Conservation (phyloP, 2,113 vertebrate genomes). For the Chaetura pelagica region DNA sequence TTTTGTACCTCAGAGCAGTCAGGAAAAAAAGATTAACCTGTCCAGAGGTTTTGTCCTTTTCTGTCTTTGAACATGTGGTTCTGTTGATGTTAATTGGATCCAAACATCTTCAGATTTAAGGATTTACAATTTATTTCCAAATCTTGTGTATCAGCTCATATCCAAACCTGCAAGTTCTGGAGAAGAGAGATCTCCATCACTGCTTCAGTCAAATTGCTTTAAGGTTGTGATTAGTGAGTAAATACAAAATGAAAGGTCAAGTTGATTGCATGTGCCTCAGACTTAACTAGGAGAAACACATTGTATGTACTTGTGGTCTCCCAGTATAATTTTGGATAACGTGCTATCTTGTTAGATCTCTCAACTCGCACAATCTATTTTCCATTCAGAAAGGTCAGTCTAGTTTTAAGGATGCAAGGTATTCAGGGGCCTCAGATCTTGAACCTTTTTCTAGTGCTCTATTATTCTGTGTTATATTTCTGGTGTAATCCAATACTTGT, state of each 20-base stretch:
- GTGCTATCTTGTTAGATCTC: not conserved
- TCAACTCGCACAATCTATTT: not conserved
- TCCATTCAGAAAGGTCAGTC: constrained; percentile 18
- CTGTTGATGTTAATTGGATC: not conserved
- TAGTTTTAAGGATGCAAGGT: not conserved
- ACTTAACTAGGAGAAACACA: not conserved
- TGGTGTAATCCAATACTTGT: constrained; percentile 38
- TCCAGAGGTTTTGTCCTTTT: not conserved
- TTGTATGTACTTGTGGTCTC: not conserved
- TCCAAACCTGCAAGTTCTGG: not conserved
- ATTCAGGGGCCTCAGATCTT: not conserved
- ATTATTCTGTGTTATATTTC: constrained; percentile 11
- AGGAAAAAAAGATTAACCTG: not conserved
- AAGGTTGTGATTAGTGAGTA: not conserved
- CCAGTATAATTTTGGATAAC: not conserved
- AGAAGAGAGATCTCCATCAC: not conserved
- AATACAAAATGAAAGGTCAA: constrained; percentile 18
- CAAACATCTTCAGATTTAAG: not conserved
- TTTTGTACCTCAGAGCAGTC: not conserved
- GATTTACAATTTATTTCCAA: not conserved
- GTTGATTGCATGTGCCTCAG: not conserved
- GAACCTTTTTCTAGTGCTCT: constrained; percentile 17
- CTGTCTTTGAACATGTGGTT: not conserved
- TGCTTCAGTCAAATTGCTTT: not conserved
- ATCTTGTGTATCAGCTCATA: fast-evolving